phyloP scores from a whole-genome alignment of 2,888 invertebrate genomes.

The Philaethria dido region DNA sequence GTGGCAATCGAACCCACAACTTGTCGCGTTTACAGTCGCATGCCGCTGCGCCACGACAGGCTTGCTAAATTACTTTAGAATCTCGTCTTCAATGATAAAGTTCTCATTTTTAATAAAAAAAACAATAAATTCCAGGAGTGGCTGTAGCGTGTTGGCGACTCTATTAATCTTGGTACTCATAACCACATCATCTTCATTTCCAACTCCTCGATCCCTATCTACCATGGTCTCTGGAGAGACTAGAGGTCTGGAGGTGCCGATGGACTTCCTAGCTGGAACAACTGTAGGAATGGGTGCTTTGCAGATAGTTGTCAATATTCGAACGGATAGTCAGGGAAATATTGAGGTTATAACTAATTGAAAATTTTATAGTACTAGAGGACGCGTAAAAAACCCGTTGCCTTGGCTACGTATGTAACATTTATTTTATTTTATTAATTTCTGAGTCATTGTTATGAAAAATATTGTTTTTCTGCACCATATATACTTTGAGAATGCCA shows the following conservation, averaged over 20 bases:
- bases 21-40: too few species aligned
- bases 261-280: constrained; percentile 62
- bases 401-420: too few species aligned
- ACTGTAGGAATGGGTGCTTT: constrained; percentile 65
- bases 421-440: too few species aligned
- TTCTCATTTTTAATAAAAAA: too few species aligned
- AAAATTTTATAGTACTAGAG: constrained; percentile 17
- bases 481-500: too few species aligned
- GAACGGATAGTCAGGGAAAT: constrained; percentile 73
- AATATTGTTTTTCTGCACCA: too few species aligned
- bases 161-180: constrained; percentile 53
- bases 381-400: too few species aligned
- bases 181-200: constrained; percentile 56
- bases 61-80: too few species aligned
- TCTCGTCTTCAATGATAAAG: too few species aligned
- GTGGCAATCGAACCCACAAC: too few species aligned
- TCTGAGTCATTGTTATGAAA: too few species aligned
- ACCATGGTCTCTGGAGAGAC: constrained; percentile 65
- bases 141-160: constrained; percentile 52
- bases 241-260: constrained; percentile 71
- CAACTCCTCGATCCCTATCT: constrained; percentile 53
- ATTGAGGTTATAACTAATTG: constrained; percentile 73
- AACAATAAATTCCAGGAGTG: constrained; percentile 60
- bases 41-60: too few species aligned
- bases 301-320: constrained; percentile 73